Conservation (phyloP, 1,140 invertebrate species). For the Hestina assimilis region DNA sequence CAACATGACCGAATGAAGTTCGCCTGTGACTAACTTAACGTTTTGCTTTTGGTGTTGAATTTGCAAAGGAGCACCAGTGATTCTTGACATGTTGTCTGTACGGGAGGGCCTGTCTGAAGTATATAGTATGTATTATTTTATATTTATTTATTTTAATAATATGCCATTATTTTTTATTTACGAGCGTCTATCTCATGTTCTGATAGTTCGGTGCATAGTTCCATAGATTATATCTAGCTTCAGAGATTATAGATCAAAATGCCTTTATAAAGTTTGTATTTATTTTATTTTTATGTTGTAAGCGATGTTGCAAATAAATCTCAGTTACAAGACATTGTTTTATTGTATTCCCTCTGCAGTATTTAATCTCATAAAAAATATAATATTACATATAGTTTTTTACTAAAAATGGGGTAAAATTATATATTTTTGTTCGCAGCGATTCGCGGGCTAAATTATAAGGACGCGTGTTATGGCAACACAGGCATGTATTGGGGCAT, state of each 20-base stretch:
- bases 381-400: no score
- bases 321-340: conserved; percentile 44
- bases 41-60: no score
- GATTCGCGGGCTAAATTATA: conserved; percentile 43
- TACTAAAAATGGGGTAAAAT: neutral
- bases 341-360: conserved; percentile 23
- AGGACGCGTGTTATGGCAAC: conserved; percentile 4
- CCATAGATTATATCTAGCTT: neutral
- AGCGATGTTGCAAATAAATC: conserved; percentile 47
- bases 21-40: no score
- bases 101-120: no score
- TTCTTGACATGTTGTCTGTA: no score
- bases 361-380: no score
- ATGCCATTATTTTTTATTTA: no score
- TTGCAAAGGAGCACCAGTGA: no score
- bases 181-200: neutral
- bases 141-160: no score
- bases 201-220: conserved; percentile 3
- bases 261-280: conserved; percentile 14
- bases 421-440: conserved; percentile 34
- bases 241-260: neutral
- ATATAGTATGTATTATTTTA: no score
- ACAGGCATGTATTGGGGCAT: neutral
- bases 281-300: conserved; percentile 21
- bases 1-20: no score